Evolutionary conservation across 2,888 invertebrate species (phyloP).

Genomic region (Tetanocera ferruginea): DNA sequence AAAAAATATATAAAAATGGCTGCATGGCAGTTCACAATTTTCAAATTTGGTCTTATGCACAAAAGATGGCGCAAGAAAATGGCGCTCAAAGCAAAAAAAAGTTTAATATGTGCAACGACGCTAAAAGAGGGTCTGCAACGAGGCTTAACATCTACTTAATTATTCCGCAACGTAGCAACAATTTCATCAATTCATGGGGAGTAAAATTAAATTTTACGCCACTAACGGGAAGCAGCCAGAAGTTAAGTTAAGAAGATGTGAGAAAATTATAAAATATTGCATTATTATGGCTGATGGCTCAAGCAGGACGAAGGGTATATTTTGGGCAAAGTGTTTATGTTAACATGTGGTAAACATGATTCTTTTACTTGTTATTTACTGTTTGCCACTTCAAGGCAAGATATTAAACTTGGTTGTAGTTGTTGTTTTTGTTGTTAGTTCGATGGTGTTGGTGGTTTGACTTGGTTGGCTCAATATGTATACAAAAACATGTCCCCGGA

Average conservation of each 20-base stretch:
- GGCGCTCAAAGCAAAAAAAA: conserved; percentile 7
- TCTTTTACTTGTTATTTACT: background rate
- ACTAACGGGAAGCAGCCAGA: background rate
- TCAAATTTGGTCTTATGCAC: background rate
- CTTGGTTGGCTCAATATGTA: background rate
- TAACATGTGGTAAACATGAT: conserved; percentile 7
- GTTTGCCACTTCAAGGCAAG: background rate
- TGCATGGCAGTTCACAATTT: background rate
- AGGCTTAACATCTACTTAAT: conserved; percentile 19
- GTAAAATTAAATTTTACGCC: conserved; percentile 5
- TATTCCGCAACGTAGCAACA: conserved; percentile 10
- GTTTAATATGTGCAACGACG: background rate
- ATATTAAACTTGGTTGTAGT: background rate
- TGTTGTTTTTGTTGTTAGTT: background rate
- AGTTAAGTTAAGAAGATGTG: background rate
- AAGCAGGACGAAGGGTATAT: background rate
- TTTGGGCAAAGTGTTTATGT: background rate
- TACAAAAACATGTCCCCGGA: conserved; percentile 6
- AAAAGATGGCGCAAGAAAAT: conserved; percentile 11
- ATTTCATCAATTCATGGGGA: conserved; percentile 22
- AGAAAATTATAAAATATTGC: background rate
- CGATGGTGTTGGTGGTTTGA: background rate
- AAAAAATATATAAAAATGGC: no score
- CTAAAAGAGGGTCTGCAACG: background rate
- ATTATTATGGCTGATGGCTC: background rate